These are phyloP conservation scores for Intellagama lesueurii DNA, from an alignment of 2,797 vertebrate genomes.

Conservation along the genomic window DNA sequence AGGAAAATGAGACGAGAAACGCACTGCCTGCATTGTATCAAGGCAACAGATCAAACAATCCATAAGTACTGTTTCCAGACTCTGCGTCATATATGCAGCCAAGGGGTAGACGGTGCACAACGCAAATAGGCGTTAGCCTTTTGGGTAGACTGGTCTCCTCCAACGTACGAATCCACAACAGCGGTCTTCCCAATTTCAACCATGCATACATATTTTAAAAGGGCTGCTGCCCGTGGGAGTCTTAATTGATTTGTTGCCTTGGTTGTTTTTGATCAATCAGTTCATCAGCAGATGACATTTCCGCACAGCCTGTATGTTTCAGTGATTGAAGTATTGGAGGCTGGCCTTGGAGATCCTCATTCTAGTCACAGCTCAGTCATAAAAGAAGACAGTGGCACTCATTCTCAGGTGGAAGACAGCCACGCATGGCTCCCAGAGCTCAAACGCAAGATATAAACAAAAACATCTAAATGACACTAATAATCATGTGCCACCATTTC, in stretches of 20 bases:
- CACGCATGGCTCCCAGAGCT: too few relatives aligned
- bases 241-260: not conserved
- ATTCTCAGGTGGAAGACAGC: too few relatives aligned
- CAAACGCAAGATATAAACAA: too few relatives aligned
- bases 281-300: not conserved
- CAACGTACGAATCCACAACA: slow-evolving; percentile 31
- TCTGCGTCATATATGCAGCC: not conserved
- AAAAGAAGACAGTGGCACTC: too few relatives aligned
- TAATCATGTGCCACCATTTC: too few relatives aligned
- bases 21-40: slow-evolving; percentile 27
- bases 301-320: not conserved
- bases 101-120: not conserved
- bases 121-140: slow-evolving; percentile 11
- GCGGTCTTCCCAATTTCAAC: not conserved
- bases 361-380: too few relatives aligned
- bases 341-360: too few relatives aligned
- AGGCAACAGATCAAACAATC: slow-evolving; percentile 48
- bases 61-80: slow-evolving; percentile 36
- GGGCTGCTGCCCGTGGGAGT: not conserved
- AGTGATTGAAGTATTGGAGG: not conserved
- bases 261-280: not conserved
- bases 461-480: too few relatives aligned
- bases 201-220: not conserved
- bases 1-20: slow-evolving; percentile 45
- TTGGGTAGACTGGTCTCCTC: not conserved